Conservation (phyloP, 2,888 invertebrate genomes). For the Cyaniris semiargus region DNA sequence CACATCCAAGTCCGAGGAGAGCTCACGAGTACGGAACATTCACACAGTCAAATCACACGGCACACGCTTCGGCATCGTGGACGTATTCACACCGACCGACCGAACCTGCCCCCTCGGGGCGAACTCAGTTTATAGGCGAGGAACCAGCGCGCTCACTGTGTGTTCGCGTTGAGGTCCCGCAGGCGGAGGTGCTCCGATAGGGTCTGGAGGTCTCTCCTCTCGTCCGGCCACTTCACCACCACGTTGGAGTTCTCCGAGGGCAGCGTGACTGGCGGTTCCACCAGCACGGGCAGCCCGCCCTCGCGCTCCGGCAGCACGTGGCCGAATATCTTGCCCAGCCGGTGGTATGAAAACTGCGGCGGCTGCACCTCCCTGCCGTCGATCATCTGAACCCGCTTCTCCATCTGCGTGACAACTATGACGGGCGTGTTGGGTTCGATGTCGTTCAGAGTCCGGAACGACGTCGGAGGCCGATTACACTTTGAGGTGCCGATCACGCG, state of each 20-base stretch:
- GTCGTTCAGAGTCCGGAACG: constrained; percentile 66
- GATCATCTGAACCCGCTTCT: constrained; percentile 47
- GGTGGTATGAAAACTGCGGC: constrained; percentile 58
- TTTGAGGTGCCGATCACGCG: constrained; percentile 85
- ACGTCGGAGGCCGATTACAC: constrained; percentile 66
- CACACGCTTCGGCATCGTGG: constrained; percentile 42
- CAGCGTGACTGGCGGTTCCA: constrained; percentile 71
- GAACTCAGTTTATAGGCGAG: constrained; percentile 56
- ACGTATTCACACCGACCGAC: constrained; percentile 53
- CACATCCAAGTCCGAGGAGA: neutral
- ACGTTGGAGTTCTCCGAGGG: constrained; percentile 61
- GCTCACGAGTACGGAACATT: constrained; percentile 33
- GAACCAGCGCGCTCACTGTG: constrained; percentile 57
- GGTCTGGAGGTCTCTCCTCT: constrained; percentile 58
- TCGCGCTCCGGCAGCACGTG: constrained; percentile 66
- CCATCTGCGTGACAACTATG: constrained; percentile 59
- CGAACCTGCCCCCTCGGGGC: constrained; percentile 57
- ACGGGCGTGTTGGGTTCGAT: constrained; percentile 57
- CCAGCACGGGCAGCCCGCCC: constrained; percentile 62
- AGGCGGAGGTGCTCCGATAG: constrained; percentile 64
- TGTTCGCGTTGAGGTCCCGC: constrained; percentile 61
- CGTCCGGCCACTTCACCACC: constrained; percentile 71
- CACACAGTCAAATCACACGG: constrained; percentile 41
- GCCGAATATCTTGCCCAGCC: constrained; percentile 65
- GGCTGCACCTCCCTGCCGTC: constrained; percentile 48